Evolutionary conservation across 2,113 vertebrate species (phyloP).

Genomic region (Podocnemis expansa): DNA sequence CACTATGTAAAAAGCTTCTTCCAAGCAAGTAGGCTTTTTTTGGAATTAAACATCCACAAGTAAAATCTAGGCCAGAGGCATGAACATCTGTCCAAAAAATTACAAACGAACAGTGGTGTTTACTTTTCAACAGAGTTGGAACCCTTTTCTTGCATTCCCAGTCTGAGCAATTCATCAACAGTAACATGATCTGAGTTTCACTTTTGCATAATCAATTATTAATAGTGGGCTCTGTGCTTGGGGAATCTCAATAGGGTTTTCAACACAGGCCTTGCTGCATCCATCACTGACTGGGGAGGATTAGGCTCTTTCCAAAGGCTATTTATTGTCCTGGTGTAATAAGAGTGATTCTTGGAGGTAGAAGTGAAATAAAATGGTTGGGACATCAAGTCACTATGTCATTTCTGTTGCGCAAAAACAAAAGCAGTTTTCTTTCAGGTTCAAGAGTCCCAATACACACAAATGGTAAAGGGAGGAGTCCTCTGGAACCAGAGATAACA

Average conservation of each 20-base stretch:
- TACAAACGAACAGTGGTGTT: background rate
- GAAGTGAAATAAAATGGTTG: background rate
- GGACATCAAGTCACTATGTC: background rate
- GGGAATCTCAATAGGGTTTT: background rate
- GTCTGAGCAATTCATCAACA: background rate
- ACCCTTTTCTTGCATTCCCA: background rate
- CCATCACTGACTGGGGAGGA: background rate
- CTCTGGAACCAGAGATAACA: background rate
- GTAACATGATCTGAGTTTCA: background rate
- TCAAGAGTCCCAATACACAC: background rate
- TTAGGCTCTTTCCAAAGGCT: background rate
- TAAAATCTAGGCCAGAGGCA: background rate
- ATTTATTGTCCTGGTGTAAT: background rate
- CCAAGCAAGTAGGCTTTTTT: background rate
- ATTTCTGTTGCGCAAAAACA: background rate
- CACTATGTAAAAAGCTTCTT: background rate
- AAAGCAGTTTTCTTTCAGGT: background rate
- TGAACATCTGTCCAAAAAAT: background rate
- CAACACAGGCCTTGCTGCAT: background rate
- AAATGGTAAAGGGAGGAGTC: background rate
- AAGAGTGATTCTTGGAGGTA: background rate
- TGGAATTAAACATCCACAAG: background rate
- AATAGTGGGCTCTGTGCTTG: background rate
- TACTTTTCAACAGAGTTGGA: background rate
- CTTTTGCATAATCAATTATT: constrained; percentile 5